Conservation (phyloP, 23 tunicate species). For the Diplosoma virens region DNA sequence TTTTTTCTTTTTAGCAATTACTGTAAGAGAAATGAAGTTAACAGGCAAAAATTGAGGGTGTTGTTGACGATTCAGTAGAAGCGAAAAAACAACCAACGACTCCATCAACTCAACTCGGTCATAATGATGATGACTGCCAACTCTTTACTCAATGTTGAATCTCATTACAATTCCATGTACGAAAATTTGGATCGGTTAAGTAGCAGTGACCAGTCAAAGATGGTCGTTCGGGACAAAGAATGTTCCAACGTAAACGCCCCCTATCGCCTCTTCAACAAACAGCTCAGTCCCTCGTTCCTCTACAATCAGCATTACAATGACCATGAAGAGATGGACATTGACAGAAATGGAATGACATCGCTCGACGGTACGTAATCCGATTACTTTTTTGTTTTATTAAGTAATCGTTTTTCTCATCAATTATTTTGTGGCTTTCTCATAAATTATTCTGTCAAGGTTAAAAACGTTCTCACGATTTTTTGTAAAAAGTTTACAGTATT, state of each 20-base stretch:
- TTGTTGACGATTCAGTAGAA: too few species aligned
- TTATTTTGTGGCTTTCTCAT: not conserved
- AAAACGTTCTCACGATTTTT: too few species aligned
- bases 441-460: too few species aligned
- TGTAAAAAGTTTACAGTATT: too few species aligned
- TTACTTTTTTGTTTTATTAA: not conserved
- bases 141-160: slow-evolving; percentile 1
- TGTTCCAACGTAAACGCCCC: not conserved
- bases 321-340: slow-evolving; percentile 9
- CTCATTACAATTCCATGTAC: not conserved
- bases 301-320: not conserved
- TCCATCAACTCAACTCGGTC: too few species aligned
- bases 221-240: not conserved
- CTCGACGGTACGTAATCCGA: too few species aligned
- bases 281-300: not conserved
- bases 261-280: not conserved
- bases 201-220: not conserved
- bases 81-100: too few species aligned
- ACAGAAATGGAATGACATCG: not conserved
- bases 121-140: slow-evolving; percentile 18
- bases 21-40: too few species aligned
- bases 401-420: not conserved
- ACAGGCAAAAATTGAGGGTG: too few species aligned
- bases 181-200: not conserved
- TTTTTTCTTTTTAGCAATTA: too few species aligned